phyloP scores from a whole-genome alignment of 2,888 invertebrate species.

The Icerya purchasi region DNA sequence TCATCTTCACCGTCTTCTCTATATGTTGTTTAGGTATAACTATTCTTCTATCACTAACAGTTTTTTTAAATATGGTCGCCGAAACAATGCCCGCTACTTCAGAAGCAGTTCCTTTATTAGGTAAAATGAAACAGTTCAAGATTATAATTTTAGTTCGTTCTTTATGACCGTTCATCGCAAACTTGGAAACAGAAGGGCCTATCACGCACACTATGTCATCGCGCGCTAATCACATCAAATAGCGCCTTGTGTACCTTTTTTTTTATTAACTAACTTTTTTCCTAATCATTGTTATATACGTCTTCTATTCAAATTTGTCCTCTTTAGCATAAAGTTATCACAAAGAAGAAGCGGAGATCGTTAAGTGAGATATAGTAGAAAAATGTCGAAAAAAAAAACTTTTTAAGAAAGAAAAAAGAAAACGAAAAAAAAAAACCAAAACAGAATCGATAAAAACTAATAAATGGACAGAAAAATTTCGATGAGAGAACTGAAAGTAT shows the following conservation, averaged over 20 bases:
- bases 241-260: not conserved
- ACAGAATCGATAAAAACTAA: too few species aligned
- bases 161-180: not conserved
- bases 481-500: too few species aligned
- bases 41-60: slow-evolving; percentile 88
- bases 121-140: slow-evolving; percentile 29
- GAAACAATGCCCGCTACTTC: slow-evolving; percentile 97
- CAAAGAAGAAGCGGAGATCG: too few species aligned
- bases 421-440: too few species aligned
- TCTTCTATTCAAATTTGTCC: not conserved
- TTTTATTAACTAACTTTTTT: not conserved
- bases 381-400: too few species aligned
- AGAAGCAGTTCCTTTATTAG: slow-evolving; percentile 71
- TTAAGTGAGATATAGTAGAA: too few species aligned
- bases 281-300: not conserved
- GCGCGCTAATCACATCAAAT: not conserved
- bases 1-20: too few species aligned
- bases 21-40: slow-evolving; percentile 78
- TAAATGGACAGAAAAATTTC: too few species aligned
- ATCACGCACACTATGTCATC: not conserved
- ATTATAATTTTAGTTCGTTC: not conserved
- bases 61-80: slow-evolving; percentile 94
- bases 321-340: too few species aligned
- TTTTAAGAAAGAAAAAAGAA: too few species aligned
- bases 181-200: slow-evolving; percentile 12